Base-by-base conservation (phyloP, 2,113 vertebrate genomes). In the Mormoops blainvillei region DNA sequence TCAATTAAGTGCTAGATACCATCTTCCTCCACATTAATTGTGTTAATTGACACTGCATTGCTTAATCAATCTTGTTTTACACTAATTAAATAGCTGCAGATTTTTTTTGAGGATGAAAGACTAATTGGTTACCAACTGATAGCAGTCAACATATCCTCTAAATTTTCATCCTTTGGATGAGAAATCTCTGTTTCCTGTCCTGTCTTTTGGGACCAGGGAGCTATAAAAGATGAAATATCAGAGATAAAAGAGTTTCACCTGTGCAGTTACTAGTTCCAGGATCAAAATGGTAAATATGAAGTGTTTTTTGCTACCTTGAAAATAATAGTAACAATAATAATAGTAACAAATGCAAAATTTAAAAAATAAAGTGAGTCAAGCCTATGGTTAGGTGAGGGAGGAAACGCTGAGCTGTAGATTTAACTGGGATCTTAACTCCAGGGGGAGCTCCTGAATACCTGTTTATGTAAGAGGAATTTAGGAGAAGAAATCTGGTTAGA, bases 21-120 rank as follows among this genome's bases (percentile, higher is more conserved):
- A 94, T 96, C 94, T 73, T 95, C 58, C 61, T 97, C 16, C 48
- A 95, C 84, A 97, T 94, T 97, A 95, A 95, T 87, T 95, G 80
- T 96, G 92, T 84, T 97, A 98, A 96, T 94, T 98, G 97, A 96
- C 89, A 65, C 68, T 97, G 77, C 94, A 80, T 95, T 97, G 61
- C 89, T 96, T 85, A 58, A 89, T 97, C 70, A 78, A 43, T 96
- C 91, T 97, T 97, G 19, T 85, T 97, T 80, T 31, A 43, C 56
- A 92, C 61, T 96, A 88, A 97, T 97, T 97, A 97, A 97, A 95
- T 77, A 24, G 5, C 48, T 68, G 76, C 48, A 56, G 33, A 2
- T 68, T 70, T 61, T 9, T 87, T 91, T 48, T 5, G 19, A 48
- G 36, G 88, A 11, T 48, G 33, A 74, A 98, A 97, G 26, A 63